Base-by-base conservation (phyloP, 2,888 invertebrate species). In the Mechanitis mazaeus region DNA sequence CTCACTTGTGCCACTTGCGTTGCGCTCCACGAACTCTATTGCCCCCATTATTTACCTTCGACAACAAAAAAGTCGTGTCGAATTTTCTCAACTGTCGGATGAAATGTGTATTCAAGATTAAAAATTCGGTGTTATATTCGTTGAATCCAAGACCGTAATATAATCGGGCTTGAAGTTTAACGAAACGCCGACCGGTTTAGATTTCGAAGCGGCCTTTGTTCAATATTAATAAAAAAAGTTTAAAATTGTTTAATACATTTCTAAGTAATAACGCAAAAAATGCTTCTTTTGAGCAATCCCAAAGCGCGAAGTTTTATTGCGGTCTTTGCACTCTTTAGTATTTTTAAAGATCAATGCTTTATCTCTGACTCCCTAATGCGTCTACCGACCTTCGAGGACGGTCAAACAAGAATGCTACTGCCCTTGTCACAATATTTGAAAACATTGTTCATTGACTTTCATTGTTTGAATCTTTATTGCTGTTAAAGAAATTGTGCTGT, bases 361-460 rank as follows among this genome's bases (percentile, higher is more conserved):
- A 58, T 64, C 61, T 67, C 61, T 61, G 60, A 55, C 62, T 61
- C 77, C 77, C 77, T 81, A 80, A 80, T 78, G 74, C 70, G 75
- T 74, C 69, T 74, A 70, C 75, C 77, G 83, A 83, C 84, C 83
- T 85, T 82, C 79, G 73, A 64, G 67, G 71, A 69, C 71, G 73
- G 75, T 77, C 81, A 79, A 81, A 78, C 64, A 56, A 59, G 53
- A 62, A 60, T 58, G 64, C 57, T 74, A 64, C 60, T 65, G 63
- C 65, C 60, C 64, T 64, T 59, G 56, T 62, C 59, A 58, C 45
- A 64, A 60, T 58, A 62, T 62, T 58, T 64, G 56, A 60, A 64
- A 61, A 61, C 58, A 45, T 12, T 45, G 12, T 55, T 56, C 53
- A 33, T 45, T 55, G 58, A 53, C 46, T 35, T 57, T 56, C 60